Percentiles rank a stretch among this genome's conserved stretches.
Evolutionary conservation across 1,140 invertebrate species (phyloP).

Genomic region (Druon quercuslanigerum): DNA sequence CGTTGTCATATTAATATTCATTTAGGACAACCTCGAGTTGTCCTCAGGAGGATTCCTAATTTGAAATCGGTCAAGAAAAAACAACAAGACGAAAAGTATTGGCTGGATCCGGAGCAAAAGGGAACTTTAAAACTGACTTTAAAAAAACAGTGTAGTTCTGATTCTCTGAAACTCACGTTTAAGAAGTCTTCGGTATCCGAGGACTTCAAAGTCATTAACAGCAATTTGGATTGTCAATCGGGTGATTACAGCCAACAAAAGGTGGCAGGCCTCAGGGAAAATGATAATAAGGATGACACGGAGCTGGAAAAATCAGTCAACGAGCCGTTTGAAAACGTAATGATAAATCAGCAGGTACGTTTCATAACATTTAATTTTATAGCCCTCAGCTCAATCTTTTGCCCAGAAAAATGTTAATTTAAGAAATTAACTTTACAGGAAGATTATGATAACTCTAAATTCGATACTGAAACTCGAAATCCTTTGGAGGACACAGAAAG

Average conservation of each 20-base stretch:
- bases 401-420: conserved; percentile 16
- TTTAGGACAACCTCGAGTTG: conserved; percentile 65
- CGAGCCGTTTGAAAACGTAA: conserved; percentile 68
- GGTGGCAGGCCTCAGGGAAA: conserved; percentile 66
- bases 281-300: conserved; percentile 63
- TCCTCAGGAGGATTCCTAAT: conserved; percentile 65
- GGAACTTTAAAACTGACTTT: conserved; percentile 68
- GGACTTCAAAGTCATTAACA: conserved; percentile 70
- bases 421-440: conserved; percentile 49
- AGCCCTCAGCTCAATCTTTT: neutral
- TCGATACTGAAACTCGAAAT: conserved; percentile 60
- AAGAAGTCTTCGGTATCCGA: conserved; percentile 68
- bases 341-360: conserved; percentile 68
- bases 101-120: conserved; percentile 60
- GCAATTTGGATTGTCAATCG: conserved; percentile 54
- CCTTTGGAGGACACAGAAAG: conserved; percentile 67
- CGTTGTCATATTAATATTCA: conserved; percentile 64
- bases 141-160: conserved; percentile 62
- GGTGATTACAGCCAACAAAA: conserved; percentile 53
- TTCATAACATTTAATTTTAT: conserved; percentile 23
- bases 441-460: conserved; percentile 66
- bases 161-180: conserved; percentile 66
- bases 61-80: conserved; percentile 60
- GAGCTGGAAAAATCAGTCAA: conserved; percentile 60
- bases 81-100: conserved; percentile 60